phyloP scores from a whole-genome alignment of 1,140 invertebrate genomes.

The Diabrotica virgifera region DNA sequence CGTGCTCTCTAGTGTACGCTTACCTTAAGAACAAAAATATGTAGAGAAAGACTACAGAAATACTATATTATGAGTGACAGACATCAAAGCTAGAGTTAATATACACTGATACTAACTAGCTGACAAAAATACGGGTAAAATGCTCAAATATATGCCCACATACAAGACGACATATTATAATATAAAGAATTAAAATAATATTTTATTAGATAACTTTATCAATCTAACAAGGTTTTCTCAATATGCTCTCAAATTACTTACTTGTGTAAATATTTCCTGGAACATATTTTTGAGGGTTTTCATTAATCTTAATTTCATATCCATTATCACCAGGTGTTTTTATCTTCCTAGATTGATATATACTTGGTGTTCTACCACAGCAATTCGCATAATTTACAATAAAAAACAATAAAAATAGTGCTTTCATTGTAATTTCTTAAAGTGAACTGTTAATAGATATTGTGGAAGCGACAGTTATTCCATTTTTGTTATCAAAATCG shows the following conservation, averaged over 20 bases:
- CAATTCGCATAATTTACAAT: conserved; percentile 7
- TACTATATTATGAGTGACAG: no score
- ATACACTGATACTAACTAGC: no score
- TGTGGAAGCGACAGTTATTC: background rate
- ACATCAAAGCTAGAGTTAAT: no score
- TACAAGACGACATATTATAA: background rate
- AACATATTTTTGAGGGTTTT: conserved; percentile 71
- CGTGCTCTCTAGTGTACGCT: no score
- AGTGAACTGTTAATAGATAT: background rate
- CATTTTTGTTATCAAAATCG: background rate
- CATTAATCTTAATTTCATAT: conserved; percentile 73
- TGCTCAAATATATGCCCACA: background rate
- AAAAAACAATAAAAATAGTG: conserved; percentile 4
- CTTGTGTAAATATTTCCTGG: conserved; percentile 76
- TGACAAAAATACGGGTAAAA: background rate
- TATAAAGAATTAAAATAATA: background rate
- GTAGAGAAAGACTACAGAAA: no score
- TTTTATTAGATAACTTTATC: background rate
- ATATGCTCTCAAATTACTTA: conserved; percentile 47
- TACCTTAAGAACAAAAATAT: no score
- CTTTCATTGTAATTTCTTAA: background rate
- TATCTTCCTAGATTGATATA: conserved; percentile 42
- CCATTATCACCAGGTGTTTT: conserved; percentile 74
- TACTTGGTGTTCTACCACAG: conserved; percentile 39
- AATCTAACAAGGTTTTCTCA: background rate